Conservation (phyloP, 2,113 vertebrate species). For the Sylvia atricapilla region DNA sequence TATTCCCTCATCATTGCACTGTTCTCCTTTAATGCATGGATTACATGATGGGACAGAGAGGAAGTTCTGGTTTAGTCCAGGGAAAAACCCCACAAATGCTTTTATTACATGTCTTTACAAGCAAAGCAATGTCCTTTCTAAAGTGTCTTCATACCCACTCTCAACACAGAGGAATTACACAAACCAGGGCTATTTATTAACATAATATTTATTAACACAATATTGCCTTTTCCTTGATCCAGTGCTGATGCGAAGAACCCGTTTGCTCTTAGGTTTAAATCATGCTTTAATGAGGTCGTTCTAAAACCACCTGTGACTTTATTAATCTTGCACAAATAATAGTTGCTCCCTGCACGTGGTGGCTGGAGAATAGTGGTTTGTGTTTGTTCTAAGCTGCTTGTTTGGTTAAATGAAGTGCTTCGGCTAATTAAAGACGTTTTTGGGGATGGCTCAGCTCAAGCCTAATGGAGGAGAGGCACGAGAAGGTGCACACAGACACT, state of each 20-base stretch:
- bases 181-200: background rate
- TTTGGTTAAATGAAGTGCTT: constrained; percentile 26
- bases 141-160: background rate
- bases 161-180: background rate
- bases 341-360: background rate
- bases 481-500: background rate
- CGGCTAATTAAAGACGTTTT: background rate
- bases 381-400: background rate
- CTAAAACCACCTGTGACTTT: constrained; percentile 26
- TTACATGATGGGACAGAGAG: background rate
- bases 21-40: background rate
- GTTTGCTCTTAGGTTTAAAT: background rate
- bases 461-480: background rate
- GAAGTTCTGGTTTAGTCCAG: background rate
- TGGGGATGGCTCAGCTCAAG: background rate
- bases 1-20: background rate
- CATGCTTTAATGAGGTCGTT: background rate
- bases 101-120: background rate
- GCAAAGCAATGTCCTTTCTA: background rate
- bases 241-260: background rate
- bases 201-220: background rate
- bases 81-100: background rate
- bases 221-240: background rate
- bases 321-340: background rate
- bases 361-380: background rate